These are phyloP conservation scores for Augochlora pura DNA, from an alignment of 1,140 invertebrate species.

Conservation along the genomic window DNA sequence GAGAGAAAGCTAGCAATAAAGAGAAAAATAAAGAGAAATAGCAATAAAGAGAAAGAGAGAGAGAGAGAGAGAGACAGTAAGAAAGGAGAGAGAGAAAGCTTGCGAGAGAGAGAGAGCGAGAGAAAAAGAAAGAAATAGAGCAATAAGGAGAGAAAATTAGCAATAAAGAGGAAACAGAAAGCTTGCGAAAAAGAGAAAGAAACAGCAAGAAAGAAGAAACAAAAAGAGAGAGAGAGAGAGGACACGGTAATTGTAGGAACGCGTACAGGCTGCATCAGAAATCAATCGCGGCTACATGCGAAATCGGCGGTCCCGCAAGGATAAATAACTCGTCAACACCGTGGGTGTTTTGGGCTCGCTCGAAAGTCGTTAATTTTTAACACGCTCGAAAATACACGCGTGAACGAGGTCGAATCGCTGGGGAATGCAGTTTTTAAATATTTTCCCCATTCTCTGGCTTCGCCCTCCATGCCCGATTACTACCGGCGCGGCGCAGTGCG, in stretches of 20 bases:
- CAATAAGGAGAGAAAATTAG: too few relatives aligned
- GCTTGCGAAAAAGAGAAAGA: too few relatives aligned
- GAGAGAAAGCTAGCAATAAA: too few relatives aligned
- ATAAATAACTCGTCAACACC: conserved; percentile 40
- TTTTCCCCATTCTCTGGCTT: background rate
- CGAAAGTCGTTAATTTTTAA: conserved; percentile 65
- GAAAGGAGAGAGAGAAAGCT: too few relatives aligned
- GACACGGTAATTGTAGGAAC: conserved; percentile 12
- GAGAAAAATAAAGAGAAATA: too few relatives aligned
- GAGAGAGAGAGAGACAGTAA: too few relatives aligned
- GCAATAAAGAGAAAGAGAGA: too few relatives aligned
- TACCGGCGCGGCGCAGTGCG: background rate
- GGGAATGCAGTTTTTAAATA: conserved; percentile 29
- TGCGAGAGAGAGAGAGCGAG: too few relatives aligned
- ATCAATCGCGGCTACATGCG: conserved; percentile 38
- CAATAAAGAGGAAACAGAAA: too few relatives aligned
- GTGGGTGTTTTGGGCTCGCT: conserved; percentile 22
- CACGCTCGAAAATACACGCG: conserved; percentile 34
- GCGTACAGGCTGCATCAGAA: conserved; percentile 7
- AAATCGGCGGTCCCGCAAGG: conserved; percentile 34
- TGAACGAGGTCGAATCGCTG: conserved; percentile 2
- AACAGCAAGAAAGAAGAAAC: too few relatives aligned
- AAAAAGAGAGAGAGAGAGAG: background rate
- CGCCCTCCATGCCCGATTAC: background rate
- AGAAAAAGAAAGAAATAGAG: too few relatives aligned